Evolutionary conservation across 53 echinoderm and acorn worm genomes (phyloP), one percentile per base, ranked within the genome.

Genomic region (Stichopus horrens): DNA sequence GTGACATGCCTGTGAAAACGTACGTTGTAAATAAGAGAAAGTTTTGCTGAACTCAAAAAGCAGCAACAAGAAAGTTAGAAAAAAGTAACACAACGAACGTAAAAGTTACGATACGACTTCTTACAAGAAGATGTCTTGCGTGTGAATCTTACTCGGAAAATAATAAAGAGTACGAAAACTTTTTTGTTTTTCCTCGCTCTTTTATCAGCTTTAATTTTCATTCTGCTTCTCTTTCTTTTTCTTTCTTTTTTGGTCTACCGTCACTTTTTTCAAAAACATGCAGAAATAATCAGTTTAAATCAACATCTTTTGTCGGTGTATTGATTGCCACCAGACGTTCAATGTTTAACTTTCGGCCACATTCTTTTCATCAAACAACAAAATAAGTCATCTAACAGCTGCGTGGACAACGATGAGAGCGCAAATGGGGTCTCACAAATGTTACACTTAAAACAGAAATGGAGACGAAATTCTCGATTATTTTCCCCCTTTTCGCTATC

Each of bases 401-500:
- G 81, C 81, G 4, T 8, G 56, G 57, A n/a, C 57, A 57, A 8
- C 16, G 23, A 14, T 18, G 56, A 81, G 6, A 81, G 57, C 56
- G 56, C 20, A 58, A 57, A 56, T 21, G 7, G 81, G 21, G 75
- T 9, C 14, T 56, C 14, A 8, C 18, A 57, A 58, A 9, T 57
- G 81, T 54, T 9, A 58, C 81, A 81, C 56, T 81, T 23, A 56
- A 81, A 81, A 81, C 58, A 81, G 81, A 56, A 81, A 58, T 58
- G 81, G 81, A 81, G 81, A 81, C 81, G 57, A 58, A 21, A 53
- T 21, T 58, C 56, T 81, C 81, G 81, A 81, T 81, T 57, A 52
- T 55, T 55, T 7, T 37, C 37, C 37, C 37, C 37, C 37, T 37
- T 37, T 37, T 37, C 37, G 37, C 37, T 37, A 37, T 37, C 37